Conservation (phyloP, 1,140 invertebrate species). For the Drosophila ercepeae region DNA sequence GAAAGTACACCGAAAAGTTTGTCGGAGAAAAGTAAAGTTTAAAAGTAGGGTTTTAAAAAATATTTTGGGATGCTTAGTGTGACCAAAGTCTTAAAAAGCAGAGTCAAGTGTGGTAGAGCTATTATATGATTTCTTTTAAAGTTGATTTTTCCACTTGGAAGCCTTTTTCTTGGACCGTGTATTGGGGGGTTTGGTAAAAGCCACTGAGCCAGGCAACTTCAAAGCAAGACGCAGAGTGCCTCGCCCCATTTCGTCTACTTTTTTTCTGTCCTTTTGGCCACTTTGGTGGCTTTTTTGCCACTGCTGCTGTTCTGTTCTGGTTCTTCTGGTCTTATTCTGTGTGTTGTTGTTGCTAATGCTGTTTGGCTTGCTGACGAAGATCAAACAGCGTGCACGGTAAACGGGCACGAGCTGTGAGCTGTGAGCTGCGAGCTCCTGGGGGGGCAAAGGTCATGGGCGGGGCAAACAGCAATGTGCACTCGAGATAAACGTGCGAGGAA, state of each 20-base stretch:
- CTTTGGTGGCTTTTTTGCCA: slow-evolving; percentile 14
- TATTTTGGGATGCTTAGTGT: no score
- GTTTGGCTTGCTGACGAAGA: slow-evolving; percentile 69
- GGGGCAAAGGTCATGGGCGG: slow-evolving; percentile 15
- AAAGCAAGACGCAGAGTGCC: slow-evolving; percentile 41
- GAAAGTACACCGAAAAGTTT: slow-evolving; percentile 4
- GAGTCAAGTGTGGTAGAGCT: no score
- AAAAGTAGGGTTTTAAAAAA: no score
- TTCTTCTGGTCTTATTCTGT: no score
- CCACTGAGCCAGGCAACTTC: slow-evolving; percentile 42
- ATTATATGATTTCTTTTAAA: no score
- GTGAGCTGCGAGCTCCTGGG: neutral
- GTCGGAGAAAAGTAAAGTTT: no score
- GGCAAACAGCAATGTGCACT: slow-evolving; percentile 44
- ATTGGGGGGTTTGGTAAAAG: neutral
- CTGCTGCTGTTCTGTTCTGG: neutral
- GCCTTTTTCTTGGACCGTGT: neutral
- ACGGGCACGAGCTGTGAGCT: slow-evolving; percentile 14
- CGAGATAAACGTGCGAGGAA: slow-evolving; percentile 72
- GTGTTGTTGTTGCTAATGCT: slow-evolving; percentile 43
- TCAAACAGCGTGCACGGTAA: slow-evolving; percentile 62
- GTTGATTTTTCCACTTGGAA: no score
- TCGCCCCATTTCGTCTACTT: neutral
- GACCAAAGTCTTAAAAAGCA: no score
- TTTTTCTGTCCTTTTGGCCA: slow-evolving; percentile 15